These are phyloP conservation scores for Neotragus pygmaeus DNA, from an alignment of 2,113 vertebrate species.

Conservation along the genomic window DNA sequence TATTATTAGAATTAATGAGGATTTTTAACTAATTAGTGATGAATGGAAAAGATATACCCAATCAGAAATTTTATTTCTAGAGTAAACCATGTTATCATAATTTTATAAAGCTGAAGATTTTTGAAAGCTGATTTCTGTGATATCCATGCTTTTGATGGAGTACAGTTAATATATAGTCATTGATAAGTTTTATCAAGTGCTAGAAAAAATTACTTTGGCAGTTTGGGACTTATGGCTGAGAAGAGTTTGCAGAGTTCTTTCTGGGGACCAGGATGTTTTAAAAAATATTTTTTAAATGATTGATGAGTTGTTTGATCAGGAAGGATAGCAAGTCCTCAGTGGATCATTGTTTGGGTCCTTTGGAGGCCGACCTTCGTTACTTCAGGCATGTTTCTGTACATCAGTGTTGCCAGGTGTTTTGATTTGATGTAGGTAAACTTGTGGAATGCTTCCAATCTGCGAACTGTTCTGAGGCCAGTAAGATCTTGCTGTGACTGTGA, in stretches of 20 bases:
- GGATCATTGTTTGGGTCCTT: neutral
- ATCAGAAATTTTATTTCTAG: slow-evolving; percentile 33
- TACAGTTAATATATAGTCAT: neutral
- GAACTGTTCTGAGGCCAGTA: neutral
- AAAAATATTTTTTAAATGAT: neutral
- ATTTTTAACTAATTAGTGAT: slow-evolving; percentile 26
- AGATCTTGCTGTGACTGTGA: neutral
- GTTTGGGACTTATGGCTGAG: neutral
- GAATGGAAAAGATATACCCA: neutral
- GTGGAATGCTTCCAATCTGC: neutral
- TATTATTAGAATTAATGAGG: slow-evolving; percentile 20
- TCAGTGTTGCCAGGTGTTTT: slow-evolving; percentile 11
- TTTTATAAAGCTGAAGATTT: slow-evolving; percentile 31
- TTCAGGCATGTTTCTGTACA: neutral
- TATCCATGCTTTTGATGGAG: neutral
- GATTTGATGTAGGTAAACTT: neutral
- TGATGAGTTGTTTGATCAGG: neutral
- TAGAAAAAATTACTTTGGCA: slow-evolving; percentile 1
- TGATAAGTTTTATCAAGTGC: slow-evolving; percentile 16
- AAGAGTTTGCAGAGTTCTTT: neutral
- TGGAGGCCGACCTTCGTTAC: neutral
- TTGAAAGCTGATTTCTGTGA: neutral
- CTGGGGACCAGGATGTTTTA: neutral
- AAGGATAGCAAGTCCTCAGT: neutral
- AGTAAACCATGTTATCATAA: neutral